Percentiles rank a stretch among this genome's conserved stretches.
Conservation (phyloP, 2,113 vertebrate species). For the Myiopsitta monachus region DNA sequence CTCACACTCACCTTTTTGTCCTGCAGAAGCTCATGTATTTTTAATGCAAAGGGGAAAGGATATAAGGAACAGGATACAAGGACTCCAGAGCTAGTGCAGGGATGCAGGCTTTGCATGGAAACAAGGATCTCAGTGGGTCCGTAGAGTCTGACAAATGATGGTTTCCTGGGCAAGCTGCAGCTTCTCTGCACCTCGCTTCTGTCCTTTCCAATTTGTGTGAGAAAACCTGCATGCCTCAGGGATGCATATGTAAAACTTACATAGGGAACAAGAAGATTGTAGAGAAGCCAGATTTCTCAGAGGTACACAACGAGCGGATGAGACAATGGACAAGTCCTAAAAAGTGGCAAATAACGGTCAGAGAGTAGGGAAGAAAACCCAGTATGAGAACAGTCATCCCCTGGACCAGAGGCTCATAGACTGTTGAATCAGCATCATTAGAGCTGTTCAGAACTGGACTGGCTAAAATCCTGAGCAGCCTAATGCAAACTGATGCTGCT, state of each 20-base stretch:
- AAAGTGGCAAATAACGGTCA: background rate
- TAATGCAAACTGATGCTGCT: background rate
- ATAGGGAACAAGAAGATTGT: background rate
- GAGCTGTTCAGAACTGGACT: background rate
- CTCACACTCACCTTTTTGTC: background rate
- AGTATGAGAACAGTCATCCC: rapidly evolving
- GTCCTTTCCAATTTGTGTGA: background rate
- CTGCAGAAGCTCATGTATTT: background rate
- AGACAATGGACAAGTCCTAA: background rate
- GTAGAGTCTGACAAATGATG: background rate
- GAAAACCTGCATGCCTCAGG: slow-evolving; percentile 11
- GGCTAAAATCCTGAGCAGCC: background rate
- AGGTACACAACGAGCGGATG: background rate
- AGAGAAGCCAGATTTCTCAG: background rate
- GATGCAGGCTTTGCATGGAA: background rate
- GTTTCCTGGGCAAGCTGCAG: background rate
- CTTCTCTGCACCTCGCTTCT: background rate
- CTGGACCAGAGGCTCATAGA: background rate
- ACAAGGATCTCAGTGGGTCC: background rate
- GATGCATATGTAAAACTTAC: background rate
- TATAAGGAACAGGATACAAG: background rate
- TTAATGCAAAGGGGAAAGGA: background rate
- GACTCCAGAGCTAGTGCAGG: background rate
- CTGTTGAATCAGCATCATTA: background rate
- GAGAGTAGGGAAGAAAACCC: background rate